phyloP scores from a whole-genome alignment of 2,888 invertebrate species.

The Andrena hattorfiana region DNA sequence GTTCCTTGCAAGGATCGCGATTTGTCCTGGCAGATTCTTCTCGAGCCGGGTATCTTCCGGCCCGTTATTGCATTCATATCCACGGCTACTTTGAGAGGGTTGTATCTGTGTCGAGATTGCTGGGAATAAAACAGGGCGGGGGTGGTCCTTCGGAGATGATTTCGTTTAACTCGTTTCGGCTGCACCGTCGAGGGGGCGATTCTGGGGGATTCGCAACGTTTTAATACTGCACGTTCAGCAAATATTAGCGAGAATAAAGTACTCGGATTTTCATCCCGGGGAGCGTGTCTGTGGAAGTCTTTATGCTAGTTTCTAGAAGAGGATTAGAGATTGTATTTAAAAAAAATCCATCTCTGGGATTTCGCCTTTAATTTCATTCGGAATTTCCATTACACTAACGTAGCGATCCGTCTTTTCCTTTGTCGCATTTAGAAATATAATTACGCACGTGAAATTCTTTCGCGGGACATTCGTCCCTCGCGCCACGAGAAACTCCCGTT shows the following conservation, averaged over 20 bases:
- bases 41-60: constrained; percentile 3
- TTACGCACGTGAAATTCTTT: no score
- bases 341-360: background rate
- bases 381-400: no score
- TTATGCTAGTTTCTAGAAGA: background rate
- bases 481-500: background rate
- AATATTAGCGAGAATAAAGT: background rate
- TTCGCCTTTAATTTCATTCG: no score
- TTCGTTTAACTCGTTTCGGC: background rate
- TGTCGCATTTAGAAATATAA: no score
- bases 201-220: constrained; percentile 6
- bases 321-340: background rate
- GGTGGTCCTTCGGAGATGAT: background rate
- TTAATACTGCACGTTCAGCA: constrained; percentile 14
- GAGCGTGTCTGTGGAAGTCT: background rate
- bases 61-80: constrained; percentile 45
- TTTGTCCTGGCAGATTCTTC: constrained; percentile 47
- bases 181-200: background rate
- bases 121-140: background rate
- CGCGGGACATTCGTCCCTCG: no score
- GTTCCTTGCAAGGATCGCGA: constrained; percentile 23
- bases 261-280: background rate
- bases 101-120: constrained; percentile 32
- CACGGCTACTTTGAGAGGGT: constrained; percentile 7
- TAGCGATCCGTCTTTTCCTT: no score